phyloP scores from a whole-genome alignment of 37 sponge, comb jelly and placozoan genomes.

The Ephydatia muelleri region DNA sequence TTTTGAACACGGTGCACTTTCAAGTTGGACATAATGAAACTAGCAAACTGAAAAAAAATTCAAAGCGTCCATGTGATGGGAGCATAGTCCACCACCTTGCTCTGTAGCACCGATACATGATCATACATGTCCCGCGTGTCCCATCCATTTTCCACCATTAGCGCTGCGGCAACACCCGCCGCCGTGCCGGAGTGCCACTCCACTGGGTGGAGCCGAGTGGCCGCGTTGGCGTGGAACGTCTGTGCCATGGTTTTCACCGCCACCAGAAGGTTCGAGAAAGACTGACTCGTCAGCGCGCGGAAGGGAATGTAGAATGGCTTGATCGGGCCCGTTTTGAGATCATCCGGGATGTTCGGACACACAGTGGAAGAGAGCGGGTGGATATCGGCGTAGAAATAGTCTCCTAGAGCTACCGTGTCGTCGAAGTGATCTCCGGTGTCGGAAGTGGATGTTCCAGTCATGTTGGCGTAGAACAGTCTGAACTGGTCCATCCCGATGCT shows the following conservation, averaged over 20 bases:
- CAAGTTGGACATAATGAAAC: too few species aligned
- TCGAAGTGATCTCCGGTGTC: not conserved
- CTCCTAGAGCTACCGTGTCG: not conserved
- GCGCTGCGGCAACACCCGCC: constrained; percentile 23
- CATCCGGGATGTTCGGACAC: not conserved
- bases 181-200: not conserved
- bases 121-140: constrained; percentile 79
- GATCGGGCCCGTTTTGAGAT: not conserved
- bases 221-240: not conserved
- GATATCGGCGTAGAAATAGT: not conserved
- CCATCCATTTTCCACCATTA: constrained; percentile 77
- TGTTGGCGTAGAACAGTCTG: not conserved
- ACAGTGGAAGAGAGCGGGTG: not conserved
- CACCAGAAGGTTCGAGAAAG: not conserved
- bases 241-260: not conserved
- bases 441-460: not conserved
- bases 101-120: constrained; percentile 74
- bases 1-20: too few species aligned
- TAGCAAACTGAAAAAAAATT: too few species aligned
- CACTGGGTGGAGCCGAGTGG: not conserved
- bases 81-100: constrained; percentile 55
- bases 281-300: not conserved
- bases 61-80: not conserved
- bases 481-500: not conserved
- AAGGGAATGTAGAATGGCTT: not conserved